Evolutionary conservation across 2,113 vertebrate genomes (phyloP).

Genomic region (Picathartes gymnocephalus): DNA sequence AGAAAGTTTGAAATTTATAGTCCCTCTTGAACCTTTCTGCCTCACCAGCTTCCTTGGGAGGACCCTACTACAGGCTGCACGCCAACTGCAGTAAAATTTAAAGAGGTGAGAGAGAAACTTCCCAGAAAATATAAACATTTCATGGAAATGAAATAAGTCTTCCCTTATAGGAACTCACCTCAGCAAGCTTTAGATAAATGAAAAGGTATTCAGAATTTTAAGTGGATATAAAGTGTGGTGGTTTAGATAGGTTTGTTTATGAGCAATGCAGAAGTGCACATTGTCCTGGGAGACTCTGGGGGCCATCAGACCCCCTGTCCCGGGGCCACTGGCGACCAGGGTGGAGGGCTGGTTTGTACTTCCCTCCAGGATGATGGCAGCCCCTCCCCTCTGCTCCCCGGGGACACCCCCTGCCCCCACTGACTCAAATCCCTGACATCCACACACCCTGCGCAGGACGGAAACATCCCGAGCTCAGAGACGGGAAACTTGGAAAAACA

Average conservation of each 20-base stretch:
- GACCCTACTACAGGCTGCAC: slow-evolving; percentile 79
- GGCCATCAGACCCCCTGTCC: background rate
- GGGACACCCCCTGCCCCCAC: background rate
- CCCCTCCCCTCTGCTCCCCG: background rate
- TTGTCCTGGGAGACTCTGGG: background rate
- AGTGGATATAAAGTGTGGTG: slow-evolving; percentile 49
- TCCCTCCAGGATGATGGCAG: background rate
- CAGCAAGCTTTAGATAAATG: slow-evolving; percentile 63
- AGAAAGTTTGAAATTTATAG: slow-evolving; percentile 82
- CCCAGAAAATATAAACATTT: slow-evolving; percentile 87
- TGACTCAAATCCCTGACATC: background rate
- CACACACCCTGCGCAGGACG: background rate
- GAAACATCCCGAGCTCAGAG: background rate
- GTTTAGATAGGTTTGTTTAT: slow-evolving; percentile 48
- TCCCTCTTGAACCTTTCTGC: slow-evolving; percentile 79
- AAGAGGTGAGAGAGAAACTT: slow-evolving; percentile 97
- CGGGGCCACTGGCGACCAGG: background rate
- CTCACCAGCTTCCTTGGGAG: slow-evolving; percentile 83
- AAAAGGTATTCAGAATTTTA: slow-evolving; percentile 63
- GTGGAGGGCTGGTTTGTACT: fast-evolving
- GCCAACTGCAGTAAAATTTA: slow-evolving; percentile 96
- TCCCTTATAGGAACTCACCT: slow-evolving; percentile 69
- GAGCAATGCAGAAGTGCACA: slow-evolving; percentile 9
- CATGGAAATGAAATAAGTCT: slow-evolving; percentile 83
- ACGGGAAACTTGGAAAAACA: background rate